These are phyloP conservation scores for Erebia epiphron DNA, from an alignment of 2,888 invertebrate genomes.

Conservation along the genomic window DNA sequence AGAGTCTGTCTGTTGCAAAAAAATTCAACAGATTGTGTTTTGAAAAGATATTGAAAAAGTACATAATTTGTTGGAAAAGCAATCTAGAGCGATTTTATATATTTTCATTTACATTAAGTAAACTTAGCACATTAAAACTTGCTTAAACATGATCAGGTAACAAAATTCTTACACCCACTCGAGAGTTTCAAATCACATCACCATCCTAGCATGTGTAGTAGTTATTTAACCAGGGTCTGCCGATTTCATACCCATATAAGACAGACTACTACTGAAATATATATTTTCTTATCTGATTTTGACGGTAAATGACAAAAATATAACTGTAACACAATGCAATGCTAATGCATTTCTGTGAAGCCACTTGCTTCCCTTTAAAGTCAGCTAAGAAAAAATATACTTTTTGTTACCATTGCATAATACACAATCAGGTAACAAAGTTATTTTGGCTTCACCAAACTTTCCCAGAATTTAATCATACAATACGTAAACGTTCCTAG, in stretches of 20 bases:
- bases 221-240: not conserved
- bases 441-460: conserved; percentile 11
- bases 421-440: conserved; percentile 36
- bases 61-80: conserved; percentile 24
- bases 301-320: no score
- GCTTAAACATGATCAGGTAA: conserved; percentile 42
- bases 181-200: conserved; percentile 21
- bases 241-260: not conserved
- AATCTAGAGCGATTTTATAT: conserved; percentile 22
- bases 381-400: no score
- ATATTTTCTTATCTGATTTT: not conserved
- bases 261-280: not conserved
- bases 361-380: no score
- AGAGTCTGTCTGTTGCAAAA: not conserved
- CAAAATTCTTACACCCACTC: conserved; percentile 33
- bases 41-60: not conserved
- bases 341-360: no score
- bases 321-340: no score
- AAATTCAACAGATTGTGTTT: conserved; percentile 17
- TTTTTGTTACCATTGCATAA: conserved; percentile 10
- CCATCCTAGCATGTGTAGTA: not conserved
- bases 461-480: not conserved
- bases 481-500: not conserved
- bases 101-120: conserved; percentile 28
- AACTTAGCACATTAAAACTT: conserved; percentile 37